These are phyloP conservation scores for Temnothorax rugatulus DNA, from an alignment of 2,888 invertebrate species.

Conservation along the genomic window DNA sequence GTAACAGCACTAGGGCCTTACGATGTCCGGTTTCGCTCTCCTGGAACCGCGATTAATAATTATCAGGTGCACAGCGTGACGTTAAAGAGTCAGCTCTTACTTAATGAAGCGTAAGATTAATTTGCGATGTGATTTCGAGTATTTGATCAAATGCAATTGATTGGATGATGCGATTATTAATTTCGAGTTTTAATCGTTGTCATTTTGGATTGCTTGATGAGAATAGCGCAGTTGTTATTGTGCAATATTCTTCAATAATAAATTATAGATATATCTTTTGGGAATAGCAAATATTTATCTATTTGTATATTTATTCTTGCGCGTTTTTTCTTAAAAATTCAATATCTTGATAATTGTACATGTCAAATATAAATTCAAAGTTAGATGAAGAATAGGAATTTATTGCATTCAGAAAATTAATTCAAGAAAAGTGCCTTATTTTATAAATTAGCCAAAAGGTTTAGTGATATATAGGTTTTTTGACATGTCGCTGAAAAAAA, in stretches of 20 bases:
- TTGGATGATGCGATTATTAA: not conserved
- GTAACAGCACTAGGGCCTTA: conserved; percentile 92
- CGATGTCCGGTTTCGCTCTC: conserved; percentile 91
- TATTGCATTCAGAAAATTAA: not conserved
- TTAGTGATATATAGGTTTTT: not conserved
- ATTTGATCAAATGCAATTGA: not conserved
- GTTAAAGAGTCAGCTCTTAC: conserved; percentile 8
- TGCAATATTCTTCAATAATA: not conserved
- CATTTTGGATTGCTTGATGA: not conserved
- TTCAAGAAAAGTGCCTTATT: not conserved
- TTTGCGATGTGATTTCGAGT: not conserved
- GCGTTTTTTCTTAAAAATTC: not conserved
- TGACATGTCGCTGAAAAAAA: not conserved
- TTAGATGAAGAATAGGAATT: not conserved
- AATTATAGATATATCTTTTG: not conserved
- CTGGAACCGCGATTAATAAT: conserved; percentile 82
- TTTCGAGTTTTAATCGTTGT: not conserved
- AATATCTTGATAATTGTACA: not conserved
- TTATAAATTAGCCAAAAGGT: not conserved
- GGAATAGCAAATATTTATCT: not conserved
- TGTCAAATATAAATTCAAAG: not conserved
- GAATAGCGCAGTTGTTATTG: not conserved
- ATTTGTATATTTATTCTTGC: not conserved
- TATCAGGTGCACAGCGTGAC: not conserved
- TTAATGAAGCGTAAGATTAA: conserved; percentile 21